Conservation (phyloP, 2,888 invertebrate genomes). For the Lapara coniferarum region DNA sequence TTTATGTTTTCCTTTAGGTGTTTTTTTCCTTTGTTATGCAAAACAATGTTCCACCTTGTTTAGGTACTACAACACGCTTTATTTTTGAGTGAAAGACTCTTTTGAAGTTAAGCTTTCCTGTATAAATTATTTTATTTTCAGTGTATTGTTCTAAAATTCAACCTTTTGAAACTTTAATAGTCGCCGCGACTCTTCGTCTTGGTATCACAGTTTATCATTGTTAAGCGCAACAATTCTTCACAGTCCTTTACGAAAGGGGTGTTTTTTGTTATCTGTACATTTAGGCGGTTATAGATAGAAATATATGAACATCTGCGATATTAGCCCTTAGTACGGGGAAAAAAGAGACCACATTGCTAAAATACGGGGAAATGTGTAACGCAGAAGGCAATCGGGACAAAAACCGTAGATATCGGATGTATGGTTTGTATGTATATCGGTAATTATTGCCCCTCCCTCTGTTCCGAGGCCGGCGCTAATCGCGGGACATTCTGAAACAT, state of each 20-base stretch:
- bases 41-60: slow-evolving; percentile 84
- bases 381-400: slow-evolving; percentile 36
- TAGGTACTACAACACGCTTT: slow-evolving; percentile 83
- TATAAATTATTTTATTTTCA: slow-evolving; percentile 83
- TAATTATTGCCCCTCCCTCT: slow-evolving; percentile 42
- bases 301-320: slow-evolving; percentile 7
- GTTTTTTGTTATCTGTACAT: slow-evolving; percentile 4
- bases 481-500: slow-evolving; percentile 44
- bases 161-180: slow-evolving; percentile 77
- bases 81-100: slow-evolving; percentile 84
- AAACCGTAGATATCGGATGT: slow-evolving; percentile 35
- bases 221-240: slow-evolving; percentile 38
- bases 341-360: slow-evolving; percentile 28
- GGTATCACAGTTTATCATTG: slow-evolving; percentile 68
- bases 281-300: not conserved
- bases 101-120: slow-evolving; percentile 83
- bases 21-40: slow-evolving; percentile 83
- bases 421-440: slow-evolving; percentile 36
- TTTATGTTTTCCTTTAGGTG: slow-evolving; percentile 84
- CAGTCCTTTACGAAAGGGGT: not conserved
- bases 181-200: slow-evolving; percentile 65
- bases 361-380: slow-evolving; percentile 31
- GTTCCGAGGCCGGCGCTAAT: slow-evolving; percentile 51
- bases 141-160: slow-evolving; percentile 79
- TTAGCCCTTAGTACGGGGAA: slow-evolving; percentile 17